phyloP scores from a whole-genome alignment of 30 jellyfish, hydroid and myxozoan species.

The Turritopsis rubra region DNA sequence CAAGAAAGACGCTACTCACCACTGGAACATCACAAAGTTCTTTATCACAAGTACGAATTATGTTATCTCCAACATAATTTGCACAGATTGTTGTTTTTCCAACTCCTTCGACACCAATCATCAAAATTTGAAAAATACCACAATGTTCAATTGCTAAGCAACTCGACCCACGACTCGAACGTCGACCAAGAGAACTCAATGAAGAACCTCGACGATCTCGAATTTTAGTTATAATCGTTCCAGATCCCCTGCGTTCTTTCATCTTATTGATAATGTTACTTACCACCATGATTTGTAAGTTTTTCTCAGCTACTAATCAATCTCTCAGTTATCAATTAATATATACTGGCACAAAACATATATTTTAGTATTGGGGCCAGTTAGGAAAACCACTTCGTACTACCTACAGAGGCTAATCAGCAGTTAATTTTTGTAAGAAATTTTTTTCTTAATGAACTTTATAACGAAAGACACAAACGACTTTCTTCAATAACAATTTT shows the following conservation, averaged over 20 bases:
- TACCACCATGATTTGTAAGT: too few species aligned
- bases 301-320: too few species aligned
- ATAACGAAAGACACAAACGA: background rate
- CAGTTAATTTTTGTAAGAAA: background rate
- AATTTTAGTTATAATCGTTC: background rate
- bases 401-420: background rate
- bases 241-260: background rate
- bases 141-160: background rate
- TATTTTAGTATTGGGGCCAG: background rate
- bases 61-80: conserved; percentile 8
- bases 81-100: conserved; percentile 19
- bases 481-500: background rate
- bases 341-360: background rate
- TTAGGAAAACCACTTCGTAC: background rate
- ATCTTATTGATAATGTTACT: background rate
- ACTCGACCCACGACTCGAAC: background rate
- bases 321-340: background rate
- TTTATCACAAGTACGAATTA: background rate
- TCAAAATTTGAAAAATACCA: background rate
- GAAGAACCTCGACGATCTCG: background rate
- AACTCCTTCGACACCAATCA: background rate
- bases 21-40: background rate
- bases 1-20: conserved; percentile 10
- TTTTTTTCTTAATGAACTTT: background rate
- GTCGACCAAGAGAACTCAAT: background rate